Evolutionary conservation across 2,113 vertebrate genomes (phyloP).

Genomic region (Etheostoma cragini): DNA sequence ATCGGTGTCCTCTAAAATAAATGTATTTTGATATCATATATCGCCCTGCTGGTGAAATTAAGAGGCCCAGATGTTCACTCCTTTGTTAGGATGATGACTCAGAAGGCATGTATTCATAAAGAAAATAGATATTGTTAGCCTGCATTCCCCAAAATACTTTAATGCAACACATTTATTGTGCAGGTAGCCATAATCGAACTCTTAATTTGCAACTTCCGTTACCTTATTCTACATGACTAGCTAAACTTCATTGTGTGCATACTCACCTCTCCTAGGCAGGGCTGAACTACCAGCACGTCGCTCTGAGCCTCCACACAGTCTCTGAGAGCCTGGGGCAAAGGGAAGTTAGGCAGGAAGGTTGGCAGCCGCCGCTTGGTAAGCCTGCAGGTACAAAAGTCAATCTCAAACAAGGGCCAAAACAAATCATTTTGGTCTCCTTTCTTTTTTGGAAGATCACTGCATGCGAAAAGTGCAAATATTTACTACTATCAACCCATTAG

Average conservation of each 20-base stretch:
- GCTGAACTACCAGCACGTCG: slow-evolving; percentile 68
- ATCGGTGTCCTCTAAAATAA: neutral
- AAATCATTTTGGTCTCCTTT: neutral
- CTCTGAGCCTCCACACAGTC: slow-evolving; percentile 63
- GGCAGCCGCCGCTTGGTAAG: slow-evolving; percentile 57
- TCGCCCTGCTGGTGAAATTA: neutral
- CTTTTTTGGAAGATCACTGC: neutral
- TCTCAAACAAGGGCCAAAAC: neutral
- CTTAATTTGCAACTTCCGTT: neutral
- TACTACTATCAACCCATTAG: neutral
- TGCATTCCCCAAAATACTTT: neutral
- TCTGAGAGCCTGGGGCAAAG: slow-evolving; percentile 64
- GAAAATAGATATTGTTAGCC: neutral
- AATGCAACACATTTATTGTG: neutral
- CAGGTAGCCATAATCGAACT: neutral
- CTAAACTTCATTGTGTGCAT: neutral
- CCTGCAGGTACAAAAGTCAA: slow-evolving; percentile 36
- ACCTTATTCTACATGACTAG: neutral
- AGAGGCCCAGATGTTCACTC: neutral
- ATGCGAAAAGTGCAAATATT: neutral
- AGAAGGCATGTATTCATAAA: neutral
- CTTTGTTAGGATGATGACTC: neutral
- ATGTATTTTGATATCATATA: neutral
- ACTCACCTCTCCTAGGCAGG: slow-evolving; percentile 74
- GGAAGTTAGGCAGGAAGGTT: slow-evolving; percentile 55